Evolutionary conservation across 2,113 vertebrate genomes (phyloP).

Genomic region (Strix uralensis): DNA sequence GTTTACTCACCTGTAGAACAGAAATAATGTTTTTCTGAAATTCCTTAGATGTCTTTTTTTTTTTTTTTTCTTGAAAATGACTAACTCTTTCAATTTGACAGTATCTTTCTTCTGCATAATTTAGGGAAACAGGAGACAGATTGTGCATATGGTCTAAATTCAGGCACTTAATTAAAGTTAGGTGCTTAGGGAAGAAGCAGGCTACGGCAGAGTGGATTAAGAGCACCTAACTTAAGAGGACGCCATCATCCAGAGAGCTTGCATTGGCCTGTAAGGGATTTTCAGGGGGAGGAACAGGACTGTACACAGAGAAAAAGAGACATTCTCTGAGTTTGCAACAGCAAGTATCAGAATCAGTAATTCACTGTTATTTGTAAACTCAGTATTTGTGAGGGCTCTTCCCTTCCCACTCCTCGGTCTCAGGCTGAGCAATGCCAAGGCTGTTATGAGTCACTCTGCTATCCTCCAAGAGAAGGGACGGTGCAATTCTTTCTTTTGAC

Average conservation of each 20-base stretch:
- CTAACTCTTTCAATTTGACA: not conserved
- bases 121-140: not conserved
- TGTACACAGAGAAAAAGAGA: not conserved
- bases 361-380: conserved; percentile 52
- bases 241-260: not conserved
- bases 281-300: not conserved
- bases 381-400: conserved; percentile 40
- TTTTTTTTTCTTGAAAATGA: not conserved
- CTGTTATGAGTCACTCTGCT: conserved; percentile 7
- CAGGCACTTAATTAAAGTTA: not conserved
- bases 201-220: not conserved
- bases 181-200: not conserved
- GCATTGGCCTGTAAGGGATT: not conserved
- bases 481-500: not conserved
- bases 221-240: not conserved
- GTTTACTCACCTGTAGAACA: not conserved
- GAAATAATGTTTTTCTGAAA: not conserved
- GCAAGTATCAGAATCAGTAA: conserved; percentile 36
- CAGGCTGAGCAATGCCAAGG: conserved; percentile 9
- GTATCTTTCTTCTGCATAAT: not conserved
- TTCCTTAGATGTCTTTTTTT: not conserved
- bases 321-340: not conserved
- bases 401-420: not conserved
- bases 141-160: not conserved
- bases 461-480: not conserved